Base-by-base conservation (phyloP, 2,113 vertebrate genomes). In the Triplophysa tibetana region DNA sequence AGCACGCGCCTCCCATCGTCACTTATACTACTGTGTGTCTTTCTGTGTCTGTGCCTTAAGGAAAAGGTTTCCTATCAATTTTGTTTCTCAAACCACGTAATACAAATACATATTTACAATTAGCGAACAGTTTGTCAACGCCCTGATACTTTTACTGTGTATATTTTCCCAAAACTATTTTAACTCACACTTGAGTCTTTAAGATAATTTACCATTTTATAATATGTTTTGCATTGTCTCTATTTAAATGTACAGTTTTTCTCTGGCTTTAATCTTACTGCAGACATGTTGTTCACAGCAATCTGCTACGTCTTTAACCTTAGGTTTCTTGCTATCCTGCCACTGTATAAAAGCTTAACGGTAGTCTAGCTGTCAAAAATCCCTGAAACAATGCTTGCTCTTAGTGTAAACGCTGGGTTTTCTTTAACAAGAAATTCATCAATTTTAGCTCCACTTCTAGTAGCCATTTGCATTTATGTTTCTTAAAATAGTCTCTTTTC, bases 21-120 rank as follows among this genome's bases (percentile, higher is more conserved):
- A 83, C 85, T 88, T 33, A 64, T 76, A 29, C 61, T 17, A 29
- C 69, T 63, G 29, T 56, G 38, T 41, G 52, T 82, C 64, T 48
- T 29, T 23, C 16, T 88, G 88, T 81, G 74, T 88, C 88, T 88
- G 86, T 85, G 48, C 77, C 80, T 75, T 87, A 72, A 4, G 13
- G 1, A 70, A 48, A 63, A 79, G 56, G 45, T 69, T 70, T 17
- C 65, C 21, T 26, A 21, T 72, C n/a, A 50, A 54, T 38, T 54
- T 56, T 61, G 66, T 24, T 52, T 19, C 50, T 26, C 13, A 41
- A 56, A 52, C 65, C 33, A 52, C 11, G 16, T 2, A 70, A 54
- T 54, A 33, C 16, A n/a, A n/a, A 58, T 52, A 13, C 41, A 43
- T 9, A 43, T 45, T 14, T 45, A 43, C 29, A 1, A 41, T 54